Conservation (phyloP, 1,140 invertebrate species). For the Hyphantria cunea region DNA sequence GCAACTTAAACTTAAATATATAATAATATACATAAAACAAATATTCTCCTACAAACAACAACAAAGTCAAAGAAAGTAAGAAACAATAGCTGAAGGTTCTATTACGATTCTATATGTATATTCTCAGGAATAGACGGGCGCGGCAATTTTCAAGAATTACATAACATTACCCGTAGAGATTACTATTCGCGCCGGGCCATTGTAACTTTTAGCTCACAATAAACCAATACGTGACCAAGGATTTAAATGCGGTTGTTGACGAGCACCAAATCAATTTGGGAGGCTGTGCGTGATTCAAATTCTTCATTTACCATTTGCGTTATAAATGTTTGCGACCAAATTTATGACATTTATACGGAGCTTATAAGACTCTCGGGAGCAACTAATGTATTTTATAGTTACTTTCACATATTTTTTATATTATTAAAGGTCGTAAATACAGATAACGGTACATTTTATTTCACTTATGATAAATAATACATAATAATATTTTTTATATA, state of each 20-base stretch:
- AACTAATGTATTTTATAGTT: slow-evolving; percentile 28
- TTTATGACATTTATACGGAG: slow-evolving; percentile 25
- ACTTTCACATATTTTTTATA: slow-evolving; percentile 19
- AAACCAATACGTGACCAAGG: slow-evolving; percentile 57
- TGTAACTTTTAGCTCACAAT: slow-evolving; percentile 67
- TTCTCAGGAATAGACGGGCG: background rate
- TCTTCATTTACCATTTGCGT: slow-evolving; percentile 38
- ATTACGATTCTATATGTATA: background rate
- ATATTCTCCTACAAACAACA: background rate
- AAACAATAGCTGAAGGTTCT: background rate
- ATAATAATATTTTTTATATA: too few species aligned
- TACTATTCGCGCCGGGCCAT: slow-evolving; percentile 49
- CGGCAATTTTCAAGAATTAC: slow-evolving; percentile 49
- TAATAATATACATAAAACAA: too few species aligned
- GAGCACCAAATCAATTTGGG: slow-evolving; percentile 59
- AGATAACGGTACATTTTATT: background rate
- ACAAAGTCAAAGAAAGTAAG: slow-evolving; percentile 5
- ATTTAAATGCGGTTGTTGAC: slow-evolving; percentile 55
- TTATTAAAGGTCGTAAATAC: slow-evolving; percentile 7
- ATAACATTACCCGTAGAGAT: slow-evolving; percentile 38
- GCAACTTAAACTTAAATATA: too few species aligned
- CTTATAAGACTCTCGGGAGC: slow-evolving; percentile 16
- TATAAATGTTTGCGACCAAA: slow-evolving; percentile 16
- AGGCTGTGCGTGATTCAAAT: slow-evolving; percentile 45
- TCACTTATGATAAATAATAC: slow-evolving; percentile 1